These are phyloP conservation scores for Prunella fulvescens DNA, from an alignment of 2,113 vertebrate genomes.

Conservation along the genomic window DNA sequence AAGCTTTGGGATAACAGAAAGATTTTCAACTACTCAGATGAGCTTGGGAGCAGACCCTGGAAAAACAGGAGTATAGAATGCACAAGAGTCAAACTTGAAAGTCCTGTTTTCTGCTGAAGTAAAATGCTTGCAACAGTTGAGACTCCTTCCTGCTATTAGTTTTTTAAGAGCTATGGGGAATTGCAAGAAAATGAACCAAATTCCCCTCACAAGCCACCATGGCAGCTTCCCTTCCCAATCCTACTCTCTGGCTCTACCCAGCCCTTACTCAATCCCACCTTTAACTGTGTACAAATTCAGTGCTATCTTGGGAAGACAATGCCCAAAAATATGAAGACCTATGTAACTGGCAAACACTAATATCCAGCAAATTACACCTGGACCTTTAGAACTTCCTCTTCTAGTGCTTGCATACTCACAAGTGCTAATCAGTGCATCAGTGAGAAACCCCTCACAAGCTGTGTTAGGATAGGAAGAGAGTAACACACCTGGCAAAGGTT, in stretches of 20 bases:
- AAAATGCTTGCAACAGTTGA: neutral
- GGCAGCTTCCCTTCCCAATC: neutral
- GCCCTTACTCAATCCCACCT: neutral
- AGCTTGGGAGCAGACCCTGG: neutral
- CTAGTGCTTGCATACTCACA: neutral
- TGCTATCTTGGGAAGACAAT: neutral
- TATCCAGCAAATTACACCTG: neutral
- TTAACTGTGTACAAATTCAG: neutral
- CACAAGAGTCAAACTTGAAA: neutral
- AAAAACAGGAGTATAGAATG: neutral
- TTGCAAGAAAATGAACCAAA: neutral
- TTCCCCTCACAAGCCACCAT: fast-evolving
- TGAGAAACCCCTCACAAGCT: neutral
- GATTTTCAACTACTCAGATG: neutral
- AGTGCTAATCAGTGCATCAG: neutral
- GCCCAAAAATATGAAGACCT: neutral
- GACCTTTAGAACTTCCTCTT: neutral
- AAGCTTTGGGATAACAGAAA: neutral
- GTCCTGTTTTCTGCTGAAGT: neutral
- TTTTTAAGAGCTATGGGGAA: neutral
- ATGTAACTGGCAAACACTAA: neutral
- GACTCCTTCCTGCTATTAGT: neutral
- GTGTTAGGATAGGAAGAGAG: neutral
- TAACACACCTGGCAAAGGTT: neutral
- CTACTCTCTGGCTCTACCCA: neutral